Base-by-base conservation (phyloP, 2,888 invertebrate species). In the Drepanosiphum platanoidis region DNA sequence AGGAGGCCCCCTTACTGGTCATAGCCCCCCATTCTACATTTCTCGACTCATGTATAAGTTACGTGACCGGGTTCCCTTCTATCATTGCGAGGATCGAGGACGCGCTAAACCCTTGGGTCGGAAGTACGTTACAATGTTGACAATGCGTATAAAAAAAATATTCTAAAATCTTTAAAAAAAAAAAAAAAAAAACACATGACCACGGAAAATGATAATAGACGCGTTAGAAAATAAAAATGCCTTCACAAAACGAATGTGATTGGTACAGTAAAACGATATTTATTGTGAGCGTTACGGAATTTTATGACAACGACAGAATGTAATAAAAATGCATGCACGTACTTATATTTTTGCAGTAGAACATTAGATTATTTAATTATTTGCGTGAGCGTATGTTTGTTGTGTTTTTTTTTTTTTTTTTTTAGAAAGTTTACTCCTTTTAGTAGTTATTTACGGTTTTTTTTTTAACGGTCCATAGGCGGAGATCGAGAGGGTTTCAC, bases 21-120 rank as follows among this genome's bases (percentile, higher is more conserved):
- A 93, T 95, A 79, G 96, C 96, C 1, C 97, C 97, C 5, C 97
- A 97, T 90, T 96, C 96, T 86, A 94, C 96, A 9, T 96, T 95
- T 91, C 92, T 96, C 89, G 97, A 97, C 90, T 95, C 95, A 88
- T 94, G 96, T 88, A 94, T 95, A 88, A 94, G 95, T 89, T 95
- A 95, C 90, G 93, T 94, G 88, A 94, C 95, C 86, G 93, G 93
- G 89, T 94, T 95, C 90, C 95, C 95, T 13, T 95, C 95, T 22
- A 94, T 95, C 89, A 95, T 96, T 90, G 95, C 95, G 87, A 92
- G 96, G 89, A 92, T 94, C 88, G 95, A 95, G 89, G 94, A 95
- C 90, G 92, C 92, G 87, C 92, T 93, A 90, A 94, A 95, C 89
- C 95, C 95, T 88, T 93, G 95, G 89, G 94, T 96, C 90, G 96